Evolutionary conservation across 1,140 invertebrate genomes (phyloP), one percentile per base, ranked within the genome.

Genomic region (Pachypeltis micranthus): DNA sequence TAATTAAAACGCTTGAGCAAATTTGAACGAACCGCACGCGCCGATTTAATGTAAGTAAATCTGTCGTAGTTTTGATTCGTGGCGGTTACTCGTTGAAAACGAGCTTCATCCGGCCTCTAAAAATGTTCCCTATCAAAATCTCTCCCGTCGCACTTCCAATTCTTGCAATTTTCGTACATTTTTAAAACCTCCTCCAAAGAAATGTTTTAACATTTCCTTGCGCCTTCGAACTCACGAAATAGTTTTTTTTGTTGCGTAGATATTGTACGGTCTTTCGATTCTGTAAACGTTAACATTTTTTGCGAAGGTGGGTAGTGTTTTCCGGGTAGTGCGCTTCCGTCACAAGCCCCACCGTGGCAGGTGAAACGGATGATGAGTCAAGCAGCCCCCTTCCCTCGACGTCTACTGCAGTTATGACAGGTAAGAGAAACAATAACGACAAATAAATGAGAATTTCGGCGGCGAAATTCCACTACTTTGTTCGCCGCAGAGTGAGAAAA

Each of bases 341-440:
- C 10, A 51, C 10, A 59, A 12, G n/a, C 3, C 3, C 26, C 26
- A 31, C 29, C 57, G 57, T 59, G 57, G 57, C 57, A 59, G 57
- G 57, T 29, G 57, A 59, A 59, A 59, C 57, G 57, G 57, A 59
- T 31, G 57, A 59, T 59, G 57, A 59, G 29, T 59, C 57, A 19
- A 59, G 26, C 26, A 59, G 57, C 57, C 57, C 57, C 57, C 29
- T 59, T n/a, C 57, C 57, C 26, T 59, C 57, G 57, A 59, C 57
- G n/a, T 59, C 57, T 29, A 19, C 57, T 31, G 57, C 57, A 59
- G 57, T 59, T 34, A 59, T 59, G 57, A 59, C 57, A 59, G 57
- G 57, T 59, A 59, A 59, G 26, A 56, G 21, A 54, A 54, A 54
- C 23, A n/a, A 14, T 23, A 24, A 56, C 21, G 16, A 54, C 21